Conservation (phyloP, 2,888 invertebrate species). For the Lottia gigantea region DNA sequence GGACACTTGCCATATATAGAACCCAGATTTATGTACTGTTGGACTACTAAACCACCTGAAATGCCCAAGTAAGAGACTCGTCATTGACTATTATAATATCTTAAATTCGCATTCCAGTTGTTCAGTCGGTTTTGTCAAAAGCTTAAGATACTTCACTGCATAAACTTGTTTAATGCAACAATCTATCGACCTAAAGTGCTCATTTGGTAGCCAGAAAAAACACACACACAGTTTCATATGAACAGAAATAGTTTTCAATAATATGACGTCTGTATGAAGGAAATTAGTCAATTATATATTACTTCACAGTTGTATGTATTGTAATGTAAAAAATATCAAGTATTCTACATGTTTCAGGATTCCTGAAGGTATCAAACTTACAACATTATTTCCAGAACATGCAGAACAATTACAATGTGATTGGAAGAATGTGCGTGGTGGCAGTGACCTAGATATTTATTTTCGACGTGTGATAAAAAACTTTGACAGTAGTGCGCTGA, state of each 20-base stretch:
- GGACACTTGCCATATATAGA: slow-evolving; percentile 48
- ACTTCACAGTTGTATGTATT: not conserved
- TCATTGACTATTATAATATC: too few relatives aligned
- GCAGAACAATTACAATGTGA: slow-evolving; percentile 40
- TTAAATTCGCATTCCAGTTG: too few relatives aligned
- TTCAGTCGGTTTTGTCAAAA: too few relatives aligned
- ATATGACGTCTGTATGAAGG: too few relatives aligned
- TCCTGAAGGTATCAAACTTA: slow-evolving; percentile 47
- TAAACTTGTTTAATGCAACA: too few relatives aligned
- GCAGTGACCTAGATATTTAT: slow-evolving; percentile 49
- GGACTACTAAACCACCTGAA: slow-evolving; percentile 44
- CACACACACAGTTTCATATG: too few relatives aligned
- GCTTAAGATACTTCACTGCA: too few relatives aligned
- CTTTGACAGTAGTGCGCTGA: slow-evolving; percentile 55
- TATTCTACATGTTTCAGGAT: slow-evolving; percentile 35
- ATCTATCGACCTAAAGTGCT: too few relatives aligned
- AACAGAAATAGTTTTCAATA: too few relatives aligned
- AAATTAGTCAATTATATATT: not conserved
- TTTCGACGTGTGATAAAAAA: slow-evolving; percentile 51
- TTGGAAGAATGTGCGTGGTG: slow-evolving; percentile 47
- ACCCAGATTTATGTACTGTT: slow-evolving; percentile 59
- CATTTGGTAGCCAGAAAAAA: too few relatives aligned
- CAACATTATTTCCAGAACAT: slow-evolving; percentile 45
- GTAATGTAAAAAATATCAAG: too few relatives aligned
- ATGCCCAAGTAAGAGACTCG: slow-evolving; percentile 42